Conservation (phyloP, 2,113 vertebrate genomes). For the Okapia johnstoni region DNA sequence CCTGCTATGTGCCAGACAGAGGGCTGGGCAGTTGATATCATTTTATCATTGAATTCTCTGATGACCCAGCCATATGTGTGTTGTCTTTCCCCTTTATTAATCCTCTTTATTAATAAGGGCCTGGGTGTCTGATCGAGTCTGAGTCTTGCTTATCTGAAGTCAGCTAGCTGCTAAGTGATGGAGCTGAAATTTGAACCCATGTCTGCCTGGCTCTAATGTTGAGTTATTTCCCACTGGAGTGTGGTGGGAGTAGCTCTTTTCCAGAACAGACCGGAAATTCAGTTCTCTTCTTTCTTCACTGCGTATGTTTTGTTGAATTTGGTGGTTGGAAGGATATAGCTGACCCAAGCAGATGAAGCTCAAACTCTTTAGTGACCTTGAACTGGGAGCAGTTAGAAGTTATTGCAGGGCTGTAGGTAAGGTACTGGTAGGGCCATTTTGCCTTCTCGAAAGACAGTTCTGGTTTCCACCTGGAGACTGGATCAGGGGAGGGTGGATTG, state of each 20-base stretch:
- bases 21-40: not conserved
- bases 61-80: not conserved
- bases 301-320: not conserved
- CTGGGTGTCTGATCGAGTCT: not conserved
- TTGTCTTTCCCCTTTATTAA: not conserved
- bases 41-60: not conserved
- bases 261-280: rapidly evolving
- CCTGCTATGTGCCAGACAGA: not conserved
- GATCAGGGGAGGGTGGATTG: not conserved
- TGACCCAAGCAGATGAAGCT: not conserved
- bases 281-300: not conserved
- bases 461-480: not conserved
- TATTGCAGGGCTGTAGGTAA: not conserved
- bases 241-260: not conserved
- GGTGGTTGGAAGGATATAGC: not conserved
- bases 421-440: not conserved
- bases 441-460: not conserved
- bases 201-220: not conserved
- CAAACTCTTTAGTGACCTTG: not conserved
- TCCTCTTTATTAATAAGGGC: not conserved
- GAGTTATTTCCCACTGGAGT: not conserved
- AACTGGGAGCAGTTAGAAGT: not conserved
- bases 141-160: not conserved
- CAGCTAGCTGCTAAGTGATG: not conserved
- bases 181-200: not conserved